Percentiles rank a stretch among this genome's conserved stretches.
Conservation (phyloP, 2,888 invertebrate genomes). For the Candidula unifasciata region DNA sequence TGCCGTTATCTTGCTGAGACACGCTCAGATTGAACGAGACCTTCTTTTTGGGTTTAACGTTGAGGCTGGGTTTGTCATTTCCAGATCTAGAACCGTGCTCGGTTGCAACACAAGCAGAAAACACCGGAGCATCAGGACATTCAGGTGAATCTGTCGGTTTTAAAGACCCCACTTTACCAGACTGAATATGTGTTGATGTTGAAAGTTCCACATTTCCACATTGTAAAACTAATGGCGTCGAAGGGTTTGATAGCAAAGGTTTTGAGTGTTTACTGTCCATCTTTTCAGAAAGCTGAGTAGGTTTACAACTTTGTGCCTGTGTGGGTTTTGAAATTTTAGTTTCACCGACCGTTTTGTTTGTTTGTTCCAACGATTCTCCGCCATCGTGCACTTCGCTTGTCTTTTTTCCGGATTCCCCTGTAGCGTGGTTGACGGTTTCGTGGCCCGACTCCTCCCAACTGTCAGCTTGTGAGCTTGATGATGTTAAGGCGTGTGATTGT, state of each 20-base stretch:
- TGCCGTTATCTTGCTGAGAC: not conserved
- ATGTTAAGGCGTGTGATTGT: not conserved
- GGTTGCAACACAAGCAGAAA: not conserved
- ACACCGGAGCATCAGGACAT: not conserved
- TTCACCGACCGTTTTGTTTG: not conserved
- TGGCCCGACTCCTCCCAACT: no score
- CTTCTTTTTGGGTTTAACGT: constrained; percentile 33
- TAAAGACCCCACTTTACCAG: not conserved
- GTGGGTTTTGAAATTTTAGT: not conserved
- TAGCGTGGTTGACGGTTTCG: no score
- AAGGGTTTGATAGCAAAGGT: not conserved
- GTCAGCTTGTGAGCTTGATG: not conserved
- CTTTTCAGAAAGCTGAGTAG: no score
- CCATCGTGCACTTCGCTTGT: no score
- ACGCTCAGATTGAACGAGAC: constrained; percentile 29
- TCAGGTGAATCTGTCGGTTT: not conserved
- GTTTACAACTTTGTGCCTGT: no score
- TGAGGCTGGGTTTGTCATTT: not conserved
- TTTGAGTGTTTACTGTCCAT: not conserved
- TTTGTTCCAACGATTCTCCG: no score
- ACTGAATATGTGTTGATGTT: not conserved
- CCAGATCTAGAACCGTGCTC: not conserved
- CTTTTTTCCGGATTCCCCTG: no score
- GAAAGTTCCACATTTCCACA: not conserved
- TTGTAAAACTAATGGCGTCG: not conserved